phyloP scores from a whole-genome alignment of 2,888 invertebrate genomes.

The Orthosia gothica region DNA sequence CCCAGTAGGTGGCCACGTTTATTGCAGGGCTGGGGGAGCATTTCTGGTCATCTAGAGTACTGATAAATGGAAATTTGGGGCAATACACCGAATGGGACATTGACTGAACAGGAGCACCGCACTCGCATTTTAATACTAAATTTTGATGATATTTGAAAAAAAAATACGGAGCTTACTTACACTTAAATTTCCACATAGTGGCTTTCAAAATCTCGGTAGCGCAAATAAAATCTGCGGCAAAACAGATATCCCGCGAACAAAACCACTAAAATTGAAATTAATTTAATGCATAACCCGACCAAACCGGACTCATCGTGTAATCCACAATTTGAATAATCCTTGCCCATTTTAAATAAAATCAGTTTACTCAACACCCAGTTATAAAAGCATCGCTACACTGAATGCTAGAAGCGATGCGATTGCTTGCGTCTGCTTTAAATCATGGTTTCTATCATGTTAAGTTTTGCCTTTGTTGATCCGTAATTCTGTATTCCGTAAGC shows the following conservation, averaged over 20 bases:
- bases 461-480: too few species aligned
- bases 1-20: too few species aligned
- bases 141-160: too few species aligned
- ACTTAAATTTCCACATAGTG: not conserved
- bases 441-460: not conserved
- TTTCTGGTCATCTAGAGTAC: too few species aligned
- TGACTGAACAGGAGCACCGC: too few species aligned
- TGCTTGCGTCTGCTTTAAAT: not conserved
- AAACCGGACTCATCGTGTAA: constrained; percentile 30
- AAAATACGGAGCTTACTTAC: not conserved
- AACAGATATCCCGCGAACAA: constrained; percentile 18
- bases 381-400: not conserved
- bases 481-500: too few species aligned
- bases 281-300: constrained; percentile 28
- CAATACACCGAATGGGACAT: too few species aligned
- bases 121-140: too few species aligned
- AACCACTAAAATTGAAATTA: constrained; percentile 36
- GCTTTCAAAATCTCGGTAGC: not conserved
- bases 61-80: too few species aligned
- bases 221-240: not conserved
- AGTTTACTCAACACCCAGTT: constrained; percentile 27
- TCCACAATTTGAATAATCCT: constrained; percentile 58
- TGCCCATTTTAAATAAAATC: constrained; percentile 53
- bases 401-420: not conserved
- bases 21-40: too few species aligned